Percentiles rank a stretch among this genome's conserved stretches.
These are phyloP conservation scores for Aphrophora alni DNA, from an alignment of 2,888 invertebrate species.

Conservation along the genomic window DNA sequence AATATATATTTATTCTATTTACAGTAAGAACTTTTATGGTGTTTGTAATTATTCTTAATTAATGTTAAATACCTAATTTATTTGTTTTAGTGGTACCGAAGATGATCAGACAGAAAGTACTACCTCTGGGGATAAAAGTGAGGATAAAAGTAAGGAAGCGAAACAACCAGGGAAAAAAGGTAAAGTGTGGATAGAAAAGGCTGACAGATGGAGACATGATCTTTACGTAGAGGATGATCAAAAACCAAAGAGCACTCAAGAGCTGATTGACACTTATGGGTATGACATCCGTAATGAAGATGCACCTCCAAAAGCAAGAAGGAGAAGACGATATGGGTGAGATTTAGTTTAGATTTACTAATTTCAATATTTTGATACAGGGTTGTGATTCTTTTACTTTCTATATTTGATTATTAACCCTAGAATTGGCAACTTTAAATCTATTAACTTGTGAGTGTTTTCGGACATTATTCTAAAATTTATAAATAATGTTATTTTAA, in stretches of 20 bases:
- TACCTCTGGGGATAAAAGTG: not conserved
- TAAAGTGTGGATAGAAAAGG: conserved; percentile 54
- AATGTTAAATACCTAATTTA: too few relatives aligned
- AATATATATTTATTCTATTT: too few relatives aligned
- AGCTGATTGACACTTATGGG: conserved; percentile 85
- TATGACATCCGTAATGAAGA: conserved; percentile 95
- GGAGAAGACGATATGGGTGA: conserved; percentile 87
- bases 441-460: too few relatives aligned
- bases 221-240: conserved; percentile 81
- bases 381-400: too few relatives aligned
- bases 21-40: too few relatives aligned
- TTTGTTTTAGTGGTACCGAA: not conserved
- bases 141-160: conserved; percentile 16
- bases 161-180: conserved; percentile 32
- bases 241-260: conserved; percentile 84
- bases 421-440: too few relatives aligned
- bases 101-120: not conserved
- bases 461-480: too few relatives aligned
- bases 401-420: too few relatives aligned
- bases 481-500: too few relatives aligned
- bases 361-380: too few relatives aligned
- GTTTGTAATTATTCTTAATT: too few relatives aligned
- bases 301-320: conserved; percentile 85
- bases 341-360: too few relatives aligned
- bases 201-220: conserved; percentile 86